phyloP scores from a whole-genome alignment of 2,797 vertebrate genomes.

The Scolopax bukidnonensis region DNA sequence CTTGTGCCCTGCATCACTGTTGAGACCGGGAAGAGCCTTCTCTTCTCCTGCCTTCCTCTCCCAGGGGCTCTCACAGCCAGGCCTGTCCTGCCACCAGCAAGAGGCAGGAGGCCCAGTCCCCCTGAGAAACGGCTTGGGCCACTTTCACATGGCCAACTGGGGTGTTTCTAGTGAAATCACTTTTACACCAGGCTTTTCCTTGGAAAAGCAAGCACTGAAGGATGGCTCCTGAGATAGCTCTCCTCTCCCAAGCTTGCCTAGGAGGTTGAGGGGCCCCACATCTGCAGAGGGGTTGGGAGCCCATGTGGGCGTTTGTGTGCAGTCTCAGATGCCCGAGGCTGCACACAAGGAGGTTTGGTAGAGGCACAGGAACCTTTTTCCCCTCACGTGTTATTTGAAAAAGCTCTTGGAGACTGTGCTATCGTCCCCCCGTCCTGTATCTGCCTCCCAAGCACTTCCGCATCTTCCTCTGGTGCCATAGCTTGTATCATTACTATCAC shows the following conservation, averaged over 20 bases:
- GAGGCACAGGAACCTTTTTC: not conserved
- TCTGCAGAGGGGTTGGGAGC: not conserved
- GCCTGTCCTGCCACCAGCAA: not conserved
- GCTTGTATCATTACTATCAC: conserved; percentile 7
- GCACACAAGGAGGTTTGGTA: not conserved
- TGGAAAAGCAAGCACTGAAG: too few relatives aligned
- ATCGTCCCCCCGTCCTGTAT: not conserved
- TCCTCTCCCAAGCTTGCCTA: not conserved
- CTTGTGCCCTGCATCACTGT: not conserved
- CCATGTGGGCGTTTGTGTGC: rapidly evolving
- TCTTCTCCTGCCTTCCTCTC: not conserved
- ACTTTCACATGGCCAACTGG: not conserved
- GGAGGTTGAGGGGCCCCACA: not conserved
- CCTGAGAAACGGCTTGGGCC: rapidly evolving
- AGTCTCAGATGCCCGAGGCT: not conserved
- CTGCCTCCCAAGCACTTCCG: conserved; percentile 24
- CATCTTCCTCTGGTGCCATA: not conserved
- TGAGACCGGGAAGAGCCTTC: rapidly evolving
- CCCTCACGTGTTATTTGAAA: not conserved
- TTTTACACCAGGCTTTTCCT: too few relatives aligned
- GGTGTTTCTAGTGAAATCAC: not conserved
- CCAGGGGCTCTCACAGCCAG: not conserved
- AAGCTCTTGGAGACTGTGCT: not conserved
- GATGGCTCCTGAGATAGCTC: not conserved
- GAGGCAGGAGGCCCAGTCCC: rapidly evolving